These are phyloP conservation scores for Candoia aspera DNA, from an alignment of 2,113 vertebrate species.

Conservation along the genomic window DNA sequence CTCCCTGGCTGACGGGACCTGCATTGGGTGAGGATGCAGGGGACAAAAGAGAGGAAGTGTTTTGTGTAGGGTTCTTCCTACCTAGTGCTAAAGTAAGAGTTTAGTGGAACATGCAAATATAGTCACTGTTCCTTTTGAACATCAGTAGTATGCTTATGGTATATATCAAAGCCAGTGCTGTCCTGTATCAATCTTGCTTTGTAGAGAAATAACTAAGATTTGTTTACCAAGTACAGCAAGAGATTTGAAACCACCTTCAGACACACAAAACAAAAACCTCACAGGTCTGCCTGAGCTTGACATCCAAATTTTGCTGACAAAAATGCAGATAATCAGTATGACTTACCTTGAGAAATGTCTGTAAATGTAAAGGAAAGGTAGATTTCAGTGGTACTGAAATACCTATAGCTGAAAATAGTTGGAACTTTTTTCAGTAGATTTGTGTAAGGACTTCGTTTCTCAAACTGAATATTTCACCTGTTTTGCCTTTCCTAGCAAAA, in stretches of 20 bases:
- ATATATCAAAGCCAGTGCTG: constrained; percentile 1
- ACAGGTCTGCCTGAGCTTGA: not conserved
- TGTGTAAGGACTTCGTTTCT: not conserved
- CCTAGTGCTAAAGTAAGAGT: not conserved
- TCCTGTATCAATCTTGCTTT: not conserved
- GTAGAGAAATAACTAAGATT: not conserved
- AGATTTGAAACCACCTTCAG: constrained; percentile 8
- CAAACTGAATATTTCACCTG: fast-evolving
- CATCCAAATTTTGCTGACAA: constrained; percentile 6
- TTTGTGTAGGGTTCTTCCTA: not conserved
- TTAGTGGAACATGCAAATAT: not conserved
- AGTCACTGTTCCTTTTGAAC: not conserved
- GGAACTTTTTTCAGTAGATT: not conserved
- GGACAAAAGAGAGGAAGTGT: no score
- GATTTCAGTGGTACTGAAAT: not conserved
- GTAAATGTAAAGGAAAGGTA: not conserved
- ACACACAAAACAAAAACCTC: not conserved
- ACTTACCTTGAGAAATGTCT: not conserved
- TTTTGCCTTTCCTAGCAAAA: not conserved
- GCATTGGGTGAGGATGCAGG: not conserved
- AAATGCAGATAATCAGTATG: not conserved
- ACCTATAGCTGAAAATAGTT: not conserved
- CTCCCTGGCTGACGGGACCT: no score
- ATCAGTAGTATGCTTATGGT: not conserved
- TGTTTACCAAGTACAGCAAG: not conserved